Conservation (phyloP, 2,888 invertebrate genomes). For the Pterostichus madidus region DNA sequence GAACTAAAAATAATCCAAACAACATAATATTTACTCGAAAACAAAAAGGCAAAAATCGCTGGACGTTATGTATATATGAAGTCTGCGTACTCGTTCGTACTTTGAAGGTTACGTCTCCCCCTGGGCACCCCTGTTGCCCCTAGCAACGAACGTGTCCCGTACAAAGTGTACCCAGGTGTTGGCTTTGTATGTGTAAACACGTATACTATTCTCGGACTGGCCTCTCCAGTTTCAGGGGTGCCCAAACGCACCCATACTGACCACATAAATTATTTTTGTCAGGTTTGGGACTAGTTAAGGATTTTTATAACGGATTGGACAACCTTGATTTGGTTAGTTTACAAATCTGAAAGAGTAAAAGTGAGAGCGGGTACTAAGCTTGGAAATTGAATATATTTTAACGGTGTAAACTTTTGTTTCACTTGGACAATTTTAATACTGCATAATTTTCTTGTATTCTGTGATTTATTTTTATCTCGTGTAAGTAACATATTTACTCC, state of each 20-base stretch:
- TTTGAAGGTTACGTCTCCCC: constrained; percentile 16
- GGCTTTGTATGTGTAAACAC: constrained; percentile 45
- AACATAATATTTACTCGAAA: constrained; percentile 42
- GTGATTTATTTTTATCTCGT: neutral
- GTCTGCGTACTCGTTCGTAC: constrained; percentile 44
- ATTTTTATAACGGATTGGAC: neutral
- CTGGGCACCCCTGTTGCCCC: constrained; percentile 36
- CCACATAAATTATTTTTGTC: constrained; percentile 10
- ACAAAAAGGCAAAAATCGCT: constrained; percentile 42
- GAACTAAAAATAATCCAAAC: constrained; percentile 50
- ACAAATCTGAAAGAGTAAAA: constrained; percentile 1
- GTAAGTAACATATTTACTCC: too few relatives aligned
- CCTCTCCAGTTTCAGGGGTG: constrained; percentile 51
- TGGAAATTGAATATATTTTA: neutral
- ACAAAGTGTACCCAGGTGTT: constrained; percentile 65
- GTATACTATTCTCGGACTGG: constrained; percentile 61
- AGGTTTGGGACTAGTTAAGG: neutral
- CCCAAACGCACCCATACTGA: constrained; percentile 13
- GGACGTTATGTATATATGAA: constrained; percentile 46
- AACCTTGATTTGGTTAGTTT: constrained; percentile 4
- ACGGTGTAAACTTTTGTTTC: neutral
- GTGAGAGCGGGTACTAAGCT: neutral
- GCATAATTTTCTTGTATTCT: neutral
- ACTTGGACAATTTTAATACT: neutral
- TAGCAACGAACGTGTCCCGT: constrained; percentile 28